Evolutionary conservation across 2,797 vertebrate genomes (phyloP), one percentile per base, ranked within the genome.

Genomic region (Meda fulgida): DNA sequence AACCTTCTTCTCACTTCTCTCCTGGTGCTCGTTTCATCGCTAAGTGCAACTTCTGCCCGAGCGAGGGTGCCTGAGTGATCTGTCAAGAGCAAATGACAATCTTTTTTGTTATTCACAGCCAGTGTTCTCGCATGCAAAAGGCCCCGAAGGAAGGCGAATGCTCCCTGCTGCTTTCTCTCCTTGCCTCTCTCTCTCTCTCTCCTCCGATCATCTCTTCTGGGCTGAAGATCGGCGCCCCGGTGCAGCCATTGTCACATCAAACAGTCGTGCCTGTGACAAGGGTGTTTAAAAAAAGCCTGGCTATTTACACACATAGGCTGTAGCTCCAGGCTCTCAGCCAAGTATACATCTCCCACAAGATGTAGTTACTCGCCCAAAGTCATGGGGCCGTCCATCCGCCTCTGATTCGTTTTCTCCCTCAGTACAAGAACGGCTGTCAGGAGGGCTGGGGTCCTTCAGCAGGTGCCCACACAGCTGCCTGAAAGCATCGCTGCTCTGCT

Each of bases 391-490:
- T 73, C 88, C 86, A 90, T 48, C 78, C 48, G 63, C 34, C 34
- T 81, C 36, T 31, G 67, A 73, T 14, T 77, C 58, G 69, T 84
- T 80, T 83, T 73, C 65, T 73, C 79, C 60, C 60, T 83, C 46
- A 89, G 36, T 58, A 65, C 29, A 31, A 65, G 63, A 65, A 18
- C 63, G 73, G 77, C 87, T 86, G 78, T 85, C 81, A 88, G 80
- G 58, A 92, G 92, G 92, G 90, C 73, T 43, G 60, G 81, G 88
- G 83, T 86, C 63, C 80, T 88, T 88, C 43, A 85, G 87, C 93
- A 95, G 95, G 94, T 95, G 94, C 91, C 92, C 91, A 90, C 90
- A 89, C 93, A 95, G 93, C 92, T 94, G 94, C 91, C 94, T 89
- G 84, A 92, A 90, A 93, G 92, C 93, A 84, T 90, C 88, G 90